phyloP scores from a whole-genome alignment of 2,888 invertebrate species.

The Timandra comae region DNA sequence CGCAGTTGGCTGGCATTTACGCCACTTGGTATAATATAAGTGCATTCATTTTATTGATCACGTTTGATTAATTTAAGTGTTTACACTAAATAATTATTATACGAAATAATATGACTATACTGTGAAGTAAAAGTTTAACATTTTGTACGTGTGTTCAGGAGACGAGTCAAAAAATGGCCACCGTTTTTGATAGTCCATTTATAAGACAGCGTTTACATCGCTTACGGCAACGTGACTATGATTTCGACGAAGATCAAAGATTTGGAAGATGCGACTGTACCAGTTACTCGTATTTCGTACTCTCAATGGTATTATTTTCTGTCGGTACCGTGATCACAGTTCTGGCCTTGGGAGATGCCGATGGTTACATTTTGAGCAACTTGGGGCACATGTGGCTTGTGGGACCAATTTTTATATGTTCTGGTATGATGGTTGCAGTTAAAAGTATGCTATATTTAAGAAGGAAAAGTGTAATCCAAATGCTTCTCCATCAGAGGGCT shows the following conservation, averaged over 20 bases:
- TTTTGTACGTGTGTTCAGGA: no score
- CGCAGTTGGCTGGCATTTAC: no score
- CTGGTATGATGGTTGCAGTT: conserved; percentile 82
- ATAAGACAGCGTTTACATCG: conserved; percentile 78
- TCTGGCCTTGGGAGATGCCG: conserved; percentile 77
- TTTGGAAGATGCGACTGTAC: conserved; percentile 81
- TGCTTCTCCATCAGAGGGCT: conserved; percentile 79
- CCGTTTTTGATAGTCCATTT: conserved; percentile 79
- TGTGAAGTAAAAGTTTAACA: no score
- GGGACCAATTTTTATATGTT: conserved; percentile 81
- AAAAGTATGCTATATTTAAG: conserved; percentile 80
- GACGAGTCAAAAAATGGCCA: conserved; percentile 70
- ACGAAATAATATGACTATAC: conserved; percentile 28
- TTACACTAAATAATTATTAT: no score
- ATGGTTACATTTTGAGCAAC: conserved; percentile 77
- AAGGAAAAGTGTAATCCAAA: conserved; percentile 80
- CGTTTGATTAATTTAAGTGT: no score
- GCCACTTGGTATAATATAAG: no score
- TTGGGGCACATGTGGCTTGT: conserved; percentile 83
- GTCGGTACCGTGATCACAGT: conserved; percentile 81
- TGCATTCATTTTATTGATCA: no score
- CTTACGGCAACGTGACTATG: conserved; percentile 75
- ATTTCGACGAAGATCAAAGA: conserved; percentile 77
- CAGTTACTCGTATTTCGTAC: conserved; percentile 79
- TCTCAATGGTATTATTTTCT: conserved; percentile 79